phyloP scores from a whole-genome alignment of 2,888 invertebrate species.

The Lepidocyrtinus sp. region DNA sequence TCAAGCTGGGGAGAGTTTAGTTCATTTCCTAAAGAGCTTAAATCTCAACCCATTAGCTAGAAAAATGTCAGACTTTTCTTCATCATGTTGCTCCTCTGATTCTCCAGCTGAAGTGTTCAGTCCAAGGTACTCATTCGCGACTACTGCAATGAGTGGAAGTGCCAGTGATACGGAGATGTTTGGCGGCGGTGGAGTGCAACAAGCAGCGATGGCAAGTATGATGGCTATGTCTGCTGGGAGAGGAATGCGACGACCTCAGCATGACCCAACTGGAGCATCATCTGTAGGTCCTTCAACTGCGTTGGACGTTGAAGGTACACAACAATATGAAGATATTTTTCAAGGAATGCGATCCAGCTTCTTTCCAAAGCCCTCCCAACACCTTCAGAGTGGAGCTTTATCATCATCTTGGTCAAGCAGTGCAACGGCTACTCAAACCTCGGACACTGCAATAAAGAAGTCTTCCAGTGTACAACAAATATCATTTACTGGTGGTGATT shows the following conservation, averaged over 20 bases:
- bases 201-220: constrained; percentile 49
- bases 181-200: constrained; percentile 32
- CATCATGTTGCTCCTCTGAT: constrained; percentile 64
- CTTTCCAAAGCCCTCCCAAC: constrained; percentile 20
- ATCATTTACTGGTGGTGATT: not conserved
- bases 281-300: not conserved
- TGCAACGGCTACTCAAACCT: constrained; percentile 9
- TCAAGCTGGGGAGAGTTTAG: constrained; percentile 69
- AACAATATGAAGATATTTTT: constrained; percentile 57
- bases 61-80: constrained; percentile 70
- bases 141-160: constrained; percentile 64
- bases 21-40: constrained; percentile 63
- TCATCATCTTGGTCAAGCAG: constrained; percentile 52
- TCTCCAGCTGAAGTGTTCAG: constrained; percentile 67
- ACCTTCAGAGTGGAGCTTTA: constrained; percentile 31
- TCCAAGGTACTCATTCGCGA: constrained; percentile 70
- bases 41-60: constrained; percentile 60
- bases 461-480: constrained; percentile 59
- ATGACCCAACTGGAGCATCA: not conserved
- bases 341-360: constrained; percentile 40
- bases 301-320: constrained; percentile 23
- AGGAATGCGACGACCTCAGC: constrained; percentile 25
- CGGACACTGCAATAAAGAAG: constrained; percentile 49
- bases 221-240: constrained; percentile 38
- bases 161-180: constrained; percentile 56